Percentiles rank a stretch among this genome's conserved stretches.
phyloP scores from a whole-genome alignment of 1,140 invertebrate genomes.

The Bombus waltoni region DNA sequence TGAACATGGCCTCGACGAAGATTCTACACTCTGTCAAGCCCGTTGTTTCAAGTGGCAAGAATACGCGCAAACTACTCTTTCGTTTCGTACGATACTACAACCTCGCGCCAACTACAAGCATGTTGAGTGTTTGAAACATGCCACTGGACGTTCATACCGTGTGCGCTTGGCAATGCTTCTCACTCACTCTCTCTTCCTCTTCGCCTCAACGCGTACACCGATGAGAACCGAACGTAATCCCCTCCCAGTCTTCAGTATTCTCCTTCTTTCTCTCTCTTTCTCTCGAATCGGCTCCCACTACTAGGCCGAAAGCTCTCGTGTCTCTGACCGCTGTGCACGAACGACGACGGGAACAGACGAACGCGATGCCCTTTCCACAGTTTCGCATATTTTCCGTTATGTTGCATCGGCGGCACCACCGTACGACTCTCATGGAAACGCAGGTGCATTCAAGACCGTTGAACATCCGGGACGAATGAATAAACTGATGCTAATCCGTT shows the following conservation, averaged over 20 bases:
- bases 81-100: constrained; percentile 61
- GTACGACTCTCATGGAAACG: constrained; percentile 53
- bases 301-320: constrained; percentile 63
- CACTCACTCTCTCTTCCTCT: constrained; percentile 49
- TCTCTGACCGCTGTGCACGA: constrained; percentile 78
- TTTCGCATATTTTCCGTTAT: constrained; percentile 72
- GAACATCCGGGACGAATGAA: constrained; percentile 42
- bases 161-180: constrained; percentile 66
- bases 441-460: constrained; percentile 56
- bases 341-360: constrained; percentile 73
- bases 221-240: constrained; percentile 35
- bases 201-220: constrained; percentile 31
- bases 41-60: constrained; percentile 17
- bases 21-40: constrained; percentile 5
- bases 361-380: constrained; percentile 69
- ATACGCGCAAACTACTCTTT: constrained; percentile 52
- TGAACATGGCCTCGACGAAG: neutral
- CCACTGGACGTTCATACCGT: constrained; percentile 77
- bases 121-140: constrained; percentile 79
- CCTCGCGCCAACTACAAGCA: constrained; percentile 77
- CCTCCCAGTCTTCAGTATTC: neutral
- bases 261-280: constrained; percentile 32
- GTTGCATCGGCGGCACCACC: constrained; percentile 65
- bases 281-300: constrained; percentile 2
- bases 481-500: constrained; percentile 42